A percentile compares a stretch with the other conserved stretches of the same genome.
Evolutionary conservation across 2,113 vertebrate species (phyloP).

Genomic region (Panthera tigris): DNA sequence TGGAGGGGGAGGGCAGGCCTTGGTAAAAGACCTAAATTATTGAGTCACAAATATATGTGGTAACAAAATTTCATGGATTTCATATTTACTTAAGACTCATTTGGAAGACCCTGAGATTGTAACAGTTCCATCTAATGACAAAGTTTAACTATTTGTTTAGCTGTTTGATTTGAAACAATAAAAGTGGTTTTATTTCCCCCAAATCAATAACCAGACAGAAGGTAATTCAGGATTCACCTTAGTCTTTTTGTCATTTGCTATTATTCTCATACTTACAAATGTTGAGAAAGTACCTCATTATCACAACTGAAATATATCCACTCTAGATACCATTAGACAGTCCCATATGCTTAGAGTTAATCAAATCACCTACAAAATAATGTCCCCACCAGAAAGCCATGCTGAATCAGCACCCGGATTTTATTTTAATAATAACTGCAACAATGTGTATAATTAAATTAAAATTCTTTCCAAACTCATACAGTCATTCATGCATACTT

Average conservation of each 20-base stretch:
- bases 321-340: background rate
- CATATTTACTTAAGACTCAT: background rate
- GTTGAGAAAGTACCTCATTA: conserved; percentile 36
- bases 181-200: background rate
- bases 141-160: conserved; percentile 31
- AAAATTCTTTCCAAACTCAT: conserved; percentile 46
- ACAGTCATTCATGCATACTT: background rate
- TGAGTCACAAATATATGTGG: background rate
- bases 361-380: conserved; percentile 47
- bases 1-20: background rate
- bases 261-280: conserved; percentile 28
- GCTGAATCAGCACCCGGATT: conserved; percentile 11
- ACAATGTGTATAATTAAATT: conserved; percentile 43
- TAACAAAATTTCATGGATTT: conserved; percentile 1
- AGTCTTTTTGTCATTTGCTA: conserved; percentile 24
- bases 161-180: conserved; percentile 27
- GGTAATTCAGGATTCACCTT: conserved; percentile 21
- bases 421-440: conserved; percentile 25
- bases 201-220: background rate
- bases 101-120: background rate
- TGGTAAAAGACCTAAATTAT: conserved; percentile 11
- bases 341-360: background rate
- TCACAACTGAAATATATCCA: background rate
- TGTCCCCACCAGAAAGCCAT: background rate
- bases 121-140: background rate